Conservation (phyloP, 2,888 invertebrate genomes). For the Drosophila eohydei region DNA sequence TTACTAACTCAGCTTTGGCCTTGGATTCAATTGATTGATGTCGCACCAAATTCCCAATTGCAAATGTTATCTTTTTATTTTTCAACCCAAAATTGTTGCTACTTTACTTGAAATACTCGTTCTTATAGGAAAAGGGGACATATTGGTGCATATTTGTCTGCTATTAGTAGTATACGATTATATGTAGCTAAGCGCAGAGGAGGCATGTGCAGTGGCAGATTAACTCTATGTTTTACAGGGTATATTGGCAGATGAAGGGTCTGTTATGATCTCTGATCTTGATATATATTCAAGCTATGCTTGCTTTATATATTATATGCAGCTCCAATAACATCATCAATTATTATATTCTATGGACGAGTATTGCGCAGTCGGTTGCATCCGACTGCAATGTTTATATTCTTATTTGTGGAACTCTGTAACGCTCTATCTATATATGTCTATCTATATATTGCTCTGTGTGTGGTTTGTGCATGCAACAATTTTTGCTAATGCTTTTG, state of each 20-base stretch:
- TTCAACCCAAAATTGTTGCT: not conserved
- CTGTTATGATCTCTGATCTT: too few relatives aligned
- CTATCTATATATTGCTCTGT: not conserved
- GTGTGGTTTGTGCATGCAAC: slow-evolving; percentile 63
- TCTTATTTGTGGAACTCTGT: not conserved
- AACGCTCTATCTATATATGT: not conserved
- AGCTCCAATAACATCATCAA: not conserved
- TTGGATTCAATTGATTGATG: slow-evolving; percentile 17
- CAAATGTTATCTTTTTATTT: slow-evolving; percentile 18
- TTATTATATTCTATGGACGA: not conserved
- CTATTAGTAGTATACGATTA: not conserved
- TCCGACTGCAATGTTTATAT: not conserved
- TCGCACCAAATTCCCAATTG: slow-evolving; percentile 53
- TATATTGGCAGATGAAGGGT: not conserved
- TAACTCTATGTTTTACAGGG: not conserved
- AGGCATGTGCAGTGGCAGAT: not conserved
- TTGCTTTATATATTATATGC: not conserved
- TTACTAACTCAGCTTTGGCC: not conserved
- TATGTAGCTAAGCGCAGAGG: not conserved
- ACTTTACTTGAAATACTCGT: not conserved
- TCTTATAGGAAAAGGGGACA: not conserved
- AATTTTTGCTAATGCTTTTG: slow-evolving; percentile 79
- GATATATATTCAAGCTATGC: too few relatives aligned
- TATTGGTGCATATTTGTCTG: not conserved
- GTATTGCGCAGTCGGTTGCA: slow-evolving; percentile 10